Conservation (phyloP, 2,888 invertebrate species). For the Epirrita christyi region DNA sequence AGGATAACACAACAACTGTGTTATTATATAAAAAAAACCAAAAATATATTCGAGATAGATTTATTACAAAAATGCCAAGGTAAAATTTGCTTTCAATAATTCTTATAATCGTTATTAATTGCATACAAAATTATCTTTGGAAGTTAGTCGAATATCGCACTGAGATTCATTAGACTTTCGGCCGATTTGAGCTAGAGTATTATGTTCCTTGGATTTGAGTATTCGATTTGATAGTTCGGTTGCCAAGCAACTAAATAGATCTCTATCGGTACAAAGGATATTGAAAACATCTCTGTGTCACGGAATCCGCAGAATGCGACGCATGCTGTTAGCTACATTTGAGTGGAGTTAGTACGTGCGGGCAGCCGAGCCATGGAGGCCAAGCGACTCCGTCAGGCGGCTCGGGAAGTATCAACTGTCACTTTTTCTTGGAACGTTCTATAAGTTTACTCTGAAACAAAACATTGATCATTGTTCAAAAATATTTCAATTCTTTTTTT, state of each 20-base stretch:
- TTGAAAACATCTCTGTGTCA: no score
- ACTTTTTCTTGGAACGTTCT: conserved; percentile 70
- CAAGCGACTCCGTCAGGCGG: conserved; percentile 37
- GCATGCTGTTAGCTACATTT: conserved; percentile 4
- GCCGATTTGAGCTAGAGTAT: not conserved
- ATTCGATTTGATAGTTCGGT: not conserved
- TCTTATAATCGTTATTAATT: conserved; percentile 19
- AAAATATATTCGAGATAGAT: conserved; percentile 21
- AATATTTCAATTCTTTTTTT: not conserved
- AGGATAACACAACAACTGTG: no score
- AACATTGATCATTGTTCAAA: conserved; percentile 6
- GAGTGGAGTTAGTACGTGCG: conserved; percentile 32
- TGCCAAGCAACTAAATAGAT: no score
- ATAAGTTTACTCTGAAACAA: conserved; percentile 58
- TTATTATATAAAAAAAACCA: conserved; percentile 2
- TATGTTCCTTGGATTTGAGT: no score
- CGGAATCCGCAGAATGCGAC: no score
- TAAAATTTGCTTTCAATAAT: conserved; percentile 19
- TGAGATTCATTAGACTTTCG: conserved; percentile 4
- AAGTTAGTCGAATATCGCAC: conserved; percentile 24
- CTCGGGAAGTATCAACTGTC: conserved; percentile 44
- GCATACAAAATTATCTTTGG: conserved; percentile 27
- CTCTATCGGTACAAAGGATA: no score
- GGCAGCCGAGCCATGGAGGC: conserved; percentile 38
- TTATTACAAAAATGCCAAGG: conserved; percentile 35